Conservation (phyloP, 1,140 invertebrate species). For the Formica exsecta region DNA sequence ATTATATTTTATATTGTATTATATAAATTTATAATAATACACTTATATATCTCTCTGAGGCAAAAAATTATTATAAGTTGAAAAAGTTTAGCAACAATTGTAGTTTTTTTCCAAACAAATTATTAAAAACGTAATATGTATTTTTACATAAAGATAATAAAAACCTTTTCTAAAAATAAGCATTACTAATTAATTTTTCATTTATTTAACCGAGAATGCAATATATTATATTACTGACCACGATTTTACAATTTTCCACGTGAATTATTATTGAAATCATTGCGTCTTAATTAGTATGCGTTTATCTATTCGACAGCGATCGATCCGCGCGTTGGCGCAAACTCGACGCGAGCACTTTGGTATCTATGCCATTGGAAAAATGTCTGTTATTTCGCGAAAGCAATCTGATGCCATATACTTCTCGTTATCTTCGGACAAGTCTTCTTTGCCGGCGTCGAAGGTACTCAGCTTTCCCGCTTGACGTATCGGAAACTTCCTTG, state of each 20-base stretch:
- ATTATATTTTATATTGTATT: not conserved
- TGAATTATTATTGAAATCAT: constrained; percentile 16
- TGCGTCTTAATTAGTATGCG: not conserved
- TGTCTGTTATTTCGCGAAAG: constrained; percentile 69
- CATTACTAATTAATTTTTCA: not conserved
- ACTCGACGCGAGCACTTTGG: constrained; percentile 47
- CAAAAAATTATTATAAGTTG: not conserved
- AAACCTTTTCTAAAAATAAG: not conserved
- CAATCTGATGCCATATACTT: constrained; percentile 64
- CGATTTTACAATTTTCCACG: not conserved
- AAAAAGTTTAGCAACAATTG: not conserved
- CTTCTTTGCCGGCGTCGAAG: constrained; percentile 4
- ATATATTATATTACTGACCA: not conserved
- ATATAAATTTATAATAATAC: not conserved
- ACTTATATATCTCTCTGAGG: not conserved
- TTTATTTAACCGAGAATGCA: not conserved
- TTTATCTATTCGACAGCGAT: constrained; percentile 35
- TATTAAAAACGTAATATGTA: too few species aligned
- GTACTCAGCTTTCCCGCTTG: not conserved
- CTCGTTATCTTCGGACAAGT: constrained; percentile 43
- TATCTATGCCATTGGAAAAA: constrained; percentile 68
- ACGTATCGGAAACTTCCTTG: constrained; percentile 56
- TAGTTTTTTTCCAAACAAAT: too few species aligned
- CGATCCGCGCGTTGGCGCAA: constrained; percentile 57
- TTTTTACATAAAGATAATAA: not conserved